These are phyloP conservation scores for Papilio protenor DNA, from an alignment of 2,888 invertebrate genomes.

Conservation along the genomic window DNA sequence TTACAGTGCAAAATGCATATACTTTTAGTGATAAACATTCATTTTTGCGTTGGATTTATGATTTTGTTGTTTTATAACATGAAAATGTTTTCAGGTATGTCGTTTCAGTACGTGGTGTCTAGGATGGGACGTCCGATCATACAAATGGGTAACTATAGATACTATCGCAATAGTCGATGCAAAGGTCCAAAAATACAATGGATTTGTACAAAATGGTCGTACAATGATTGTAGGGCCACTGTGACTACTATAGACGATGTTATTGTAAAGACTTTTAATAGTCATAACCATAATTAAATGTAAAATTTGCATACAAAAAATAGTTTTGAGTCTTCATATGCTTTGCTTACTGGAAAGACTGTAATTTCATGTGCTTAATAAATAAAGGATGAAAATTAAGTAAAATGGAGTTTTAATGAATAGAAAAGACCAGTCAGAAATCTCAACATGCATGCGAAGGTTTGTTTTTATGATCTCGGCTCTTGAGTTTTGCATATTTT, in stretches of 20 bases:
- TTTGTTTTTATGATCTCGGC: not conserved
- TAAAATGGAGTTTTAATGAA: not conserved
- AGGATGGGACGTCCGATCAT: conserved; percentile 45
- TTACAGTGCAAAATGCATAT: too few species aligned
- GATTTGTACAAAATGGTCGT: conserved; percentile 55
- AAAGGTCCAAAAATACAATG: conserved; percentile 57
- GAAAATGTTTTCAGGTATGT: not conserved
- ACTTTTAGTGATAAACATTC: too few species aligned
- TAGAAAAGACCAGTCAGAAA: not conserved
- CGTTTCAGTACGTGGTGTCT: conserved; percentile 23
- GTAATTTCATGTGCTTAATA: not conserved
- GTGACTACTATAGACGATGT: conserved; percentile 51
- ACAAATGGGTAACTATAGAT: conserved; percentile 47
- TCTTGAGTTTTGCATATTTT: not conserved
- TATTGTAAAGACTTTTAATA: conserved; percentile 47
- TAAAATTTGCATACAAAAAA: too few species aligned
- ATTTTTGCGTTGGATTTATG: too few species aligned
- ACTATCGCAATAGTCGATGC: conserved; percentile 55
- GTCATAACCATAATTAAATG: conserved; percentile 49
- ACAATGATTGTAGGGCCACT: conserved; percentile 50
- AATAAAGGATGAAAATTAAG: not conserved
- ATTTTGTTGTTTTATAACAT: not conserved
- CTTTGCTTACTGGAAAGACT: not conserved
- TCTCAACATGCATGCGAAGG: not conserved
- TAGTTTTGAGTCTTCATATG: too few species aligned